These are phyloP conservation scores for Tyrophagus putrescentiae DNA, from an alignment of 1,140 invertebrate species.

Conservation along the genomic window DNA sequence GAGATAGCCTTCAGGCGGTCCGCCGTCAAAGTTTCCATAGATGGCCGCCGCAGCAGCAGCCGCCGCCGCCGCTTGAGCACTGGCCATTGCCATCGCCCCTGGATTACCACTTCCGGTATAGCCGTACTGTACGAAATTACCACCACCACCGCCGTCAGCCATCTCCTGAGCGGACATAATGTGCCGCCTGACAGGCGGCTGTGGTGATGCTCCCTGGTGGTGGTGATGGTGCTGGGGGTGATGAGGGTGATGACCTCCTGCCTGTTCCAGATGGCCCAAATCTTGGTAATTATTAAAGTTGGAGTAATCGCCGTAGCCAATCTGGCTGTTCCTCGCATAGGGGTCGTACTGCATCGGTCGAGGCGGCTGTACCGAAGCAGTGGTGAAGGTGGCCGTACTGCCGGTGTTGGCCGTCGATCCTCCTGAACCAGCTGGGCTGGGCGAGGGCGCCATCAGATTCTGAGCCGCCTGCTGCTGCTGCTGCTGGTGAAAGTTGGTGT, in stretches of 20 bases:
- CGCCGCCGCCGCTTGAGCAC: background rate
- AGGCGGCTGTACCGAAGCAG: background rate
- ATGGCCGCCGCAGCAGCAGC: conserved; percentile 5
- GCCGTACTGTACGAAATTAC: background rate
- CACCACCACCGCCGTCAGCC: background rate
- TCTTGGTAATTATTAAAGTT: conserved; percentile 12
- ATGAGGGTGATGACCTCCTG: conserved; percentile 15
- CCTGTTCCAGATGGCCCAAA: background rate
- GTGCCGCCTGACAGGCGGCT: conserved; percentile 1
- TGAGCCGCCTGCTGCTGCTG: conserved; percentile 24
- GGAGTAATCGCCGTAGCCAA: conserved; percentile 9
- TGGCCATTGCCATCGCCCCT: background rate
- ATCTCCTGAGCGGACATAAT: background rate
- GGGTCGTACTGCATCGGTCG: conserved; percentile 1
- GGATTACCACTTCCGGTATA: background rate
- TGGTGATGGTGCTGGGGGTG: background rate
- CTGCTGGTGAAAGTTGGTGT: conserved; percentile 12
- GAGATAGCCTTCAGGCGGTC: conserved; percentile 29
- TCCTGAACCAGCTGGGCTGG: conserved; percentile 3
- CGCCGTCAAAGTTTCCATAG: conserved; percentile 26
- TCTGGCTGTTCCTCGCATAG: conserved; percentile 13
- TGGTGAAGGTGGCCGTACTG: background rate
- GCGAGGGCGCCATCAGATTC: conserved; percentile 17
- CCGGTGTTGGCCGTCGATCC: conserved; percentile 1
- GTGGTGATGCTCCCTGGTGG: conserved; percentile 15